Evolutionary conservation across 2,888 invertebrate genomes (phyloP), one percentile per base, ranked within the genome.

Genomic region (Poecilobothrus nobilitatus): DNA sequence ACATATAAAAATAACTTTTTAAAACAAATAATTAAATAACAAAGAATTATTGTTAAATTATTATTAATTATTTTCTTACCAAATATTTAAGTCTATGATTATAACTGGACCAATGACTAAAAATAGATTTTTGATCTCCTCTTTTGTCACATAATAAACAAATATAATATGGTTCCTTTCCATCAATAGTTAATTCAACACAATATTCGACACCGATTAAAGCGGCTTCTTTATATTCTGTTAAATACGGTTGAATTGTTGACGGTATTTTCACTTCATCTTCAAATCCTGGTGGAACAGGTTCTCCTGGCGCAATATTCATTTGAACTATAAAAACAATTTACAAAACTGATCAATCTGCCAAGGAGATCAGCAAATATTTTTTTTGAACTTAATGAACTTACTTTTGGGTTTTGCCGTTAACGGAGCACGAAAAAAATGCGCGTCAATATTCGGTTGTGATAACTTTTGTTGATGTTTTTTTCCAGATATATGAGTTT

Each of bases 61-160:
- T 8, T 37, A 7, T 37, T 27, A 27, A 37, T 37, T 10, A 53
- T 4, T 2, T 53, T 15, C 64, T 67, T 74, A 86, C 87, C 72
- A 93, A 80, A 79, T 89, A 93, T 77, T 90, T 87, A 75, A 86
- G 83, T 18, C 89, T 86, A 78, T 94, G 93, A 80, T 89, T 88
- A 79, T 88, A 89, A 78, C 91, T 91, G 22, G 89, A 88, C 77
- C 92, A 84, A 79, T 93, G 93, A 72, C 88, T 87, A 79, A 92
- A 84, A 73, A 92, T 91, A 67, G 91, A 91, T 65, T 90, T 86
- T 34, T 89, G 89, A 78, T 91, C 90, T 62, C 92, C 91, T 74
- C 89, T 88, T 80, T 91, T 92, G 76, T 87, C 86, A 80, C 93
- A 94, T 71, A 93, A 83, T 73, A 90, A 85, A 81, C 93, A 94